Evolutionary conservation across 2,113 vertebrate species (phyloP).

Genomic region (Phoenicopterus ruber): DNA sequence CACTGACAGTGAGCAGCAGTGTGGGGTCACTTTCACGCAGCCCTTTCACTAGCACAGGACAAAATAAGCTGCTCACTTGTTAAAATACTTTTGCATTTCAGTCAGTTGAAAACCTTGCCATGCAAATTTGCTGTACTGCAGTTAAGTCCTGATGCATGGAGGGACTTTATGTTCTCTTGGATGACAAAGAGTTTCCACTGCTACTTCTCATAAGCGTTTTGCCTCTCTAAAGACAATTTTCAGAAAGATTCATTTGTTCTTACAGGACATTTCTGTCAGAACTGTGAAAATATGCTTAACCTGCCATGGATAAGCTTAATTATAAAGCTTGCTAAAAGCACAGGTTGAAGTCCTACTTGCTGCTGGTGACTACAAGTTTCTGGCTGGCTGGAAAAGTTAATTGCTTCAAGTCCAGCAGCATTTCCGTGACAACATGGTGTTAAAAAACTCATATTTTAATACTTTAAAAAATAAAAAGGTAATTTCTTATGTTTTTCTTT

Average conservation of each 20-base stretch:
- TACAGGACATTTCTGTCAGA: background rate
- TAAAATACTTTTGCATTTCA: background rate
- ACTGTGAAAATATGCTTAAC: background rate
- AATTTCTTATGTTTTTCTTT: background rate
- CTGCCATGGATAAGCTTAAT: background rate
- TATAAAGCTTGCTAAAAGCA: background rate
- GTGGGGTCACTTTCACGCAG: background rate
- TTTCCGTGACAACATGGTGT: background rate
- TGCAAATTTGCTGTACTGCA: background rate
- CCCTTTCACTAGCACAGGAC: background rate
- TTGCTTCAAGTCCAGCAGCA: background rate
- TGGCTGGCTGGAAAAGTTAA: background rate
- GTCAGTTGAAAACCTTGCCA: background rate
- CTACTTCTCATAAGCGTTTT: background rate
- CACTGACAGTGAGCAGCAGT: background rate
- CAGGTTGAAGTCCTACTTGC: background rate
- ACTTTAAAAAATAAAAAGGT: fast-evolving
- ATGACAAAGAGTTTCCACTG: background rate
- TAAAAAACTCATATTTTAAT: background rate
- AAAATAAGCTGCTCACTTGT: background rate
- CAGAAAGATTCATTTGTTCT: background rate
- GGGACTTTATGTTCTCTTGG: background rate
- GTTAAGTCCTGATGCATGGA: background rate
- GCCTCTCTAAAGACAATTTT: background rate
- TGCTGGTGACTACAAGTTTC: background rate